These are phyloP conservation scores for Tenthredo distinguenda DNA, from an alignment of 2,888 invertebrate species.

Conservation along the genomic window DNA sequence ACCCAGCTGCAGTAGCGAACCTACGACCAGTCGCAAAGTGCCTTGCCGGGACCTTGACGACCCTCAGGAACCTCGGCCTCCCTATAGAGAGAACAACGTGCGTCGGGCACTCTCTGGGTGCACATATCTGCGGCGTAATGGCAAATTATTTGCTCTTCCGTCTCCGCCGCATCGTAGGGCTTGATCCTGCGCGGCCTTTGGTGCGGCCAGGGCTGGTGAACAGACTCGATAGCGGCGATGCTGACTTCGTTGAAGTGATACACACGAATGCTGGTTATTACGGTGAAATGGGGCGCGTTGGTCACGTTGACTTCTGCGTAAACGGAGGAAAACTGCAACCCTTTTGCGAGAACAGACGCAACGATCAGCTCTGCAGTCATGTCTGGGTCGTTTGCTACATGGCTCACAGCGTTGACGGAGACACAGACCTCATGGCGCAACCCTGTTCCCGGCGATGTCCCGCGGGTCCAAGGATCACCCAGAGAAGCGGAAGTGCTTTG, in stretches of 20 bases:
- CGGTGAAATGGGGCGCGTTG: constrained; percentile 86
- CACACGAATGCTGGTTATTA: constrained; percentile 91
- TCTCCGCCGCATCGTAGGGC: constrained; percentile 86
- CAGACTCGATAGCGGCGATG: constrained; percentile 86
- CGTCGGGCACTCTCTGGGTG: constrained; percentile 89
- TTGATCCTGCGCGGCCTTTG: constrained; percentile 89
- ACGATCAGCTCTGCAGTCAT: constrained; percentile 88
- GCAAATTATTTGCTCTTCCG: constrained; percentile 87
- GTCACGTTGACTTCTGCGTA: constrained; percentile 90
- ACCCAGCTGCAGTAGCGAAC: constrained; percentile 88
- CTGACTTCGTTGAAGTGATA: constrained; percentile 87
- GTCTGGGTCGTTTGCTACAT: constrained; percentile 90
- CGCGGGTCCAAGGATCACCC: constrained; percentile 81
- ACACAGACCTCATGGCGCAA: constrained; percentile 80
- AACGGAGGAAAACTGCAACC: constrained; percentile 89
- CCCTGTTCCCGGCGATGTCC: constrained; percentile 88
- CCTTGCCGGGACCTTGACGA: constrained; percentile 83
- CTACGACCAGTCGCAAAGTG: constrained; percentile 86
- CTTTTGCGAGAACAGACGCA: constrained; percentile 86
- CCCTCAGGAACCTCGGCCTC: constrained; percentile 84
- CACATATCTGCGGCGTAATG: constrained; percentile 88
- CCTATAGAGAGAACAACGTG: constrained; percentile 85
- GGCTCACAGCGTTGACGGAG: constrained; percentile 86
- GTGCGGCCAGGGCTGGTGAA: constrained; percentile 83
- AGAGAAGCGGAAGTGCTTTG: constrained; percentile 81